Evolutionary conservation across 2,888 invertebrate genomes (phyloP).

Genomic region (Erebia aethiops): DNA sequence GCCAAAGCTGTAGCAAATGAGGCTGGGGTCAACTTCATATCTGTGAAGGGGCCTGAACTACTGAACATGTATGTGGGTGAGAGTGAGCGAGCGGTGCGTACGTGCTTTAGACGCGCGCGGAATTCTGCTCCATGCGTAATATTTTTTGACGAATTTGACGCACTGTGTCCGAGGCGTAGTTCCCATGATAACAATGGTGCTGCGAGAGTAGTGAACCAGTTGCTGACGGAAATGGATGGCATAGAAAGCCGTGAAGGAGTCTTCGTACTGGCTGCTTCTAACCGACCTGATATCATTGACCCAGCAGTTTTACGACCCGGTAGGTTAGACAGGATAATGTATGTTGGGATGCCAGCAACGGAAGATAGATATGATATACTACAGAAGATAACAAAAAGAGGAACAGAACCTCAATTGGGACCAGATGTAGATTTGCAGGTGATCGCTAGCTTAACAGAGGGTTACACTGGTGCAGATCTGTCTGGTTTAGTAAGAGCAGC

Average conservation of each 20-base stretch:
- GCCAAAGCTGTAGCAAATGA: constrained; percentile 99
- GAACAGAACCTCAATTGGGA: constrained; percentile 89
- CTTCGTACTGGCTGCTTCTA: constrained; percentile 97
- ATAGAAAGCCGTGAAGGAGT: constrained; percentile 95
- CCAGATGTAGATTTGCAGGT: constrained; percentile 89
- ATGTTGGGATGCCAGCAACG: constrained; percentile 92
- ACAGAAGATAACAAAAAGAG: constrained; percentile 93
- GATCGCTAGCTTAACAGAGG: constrained; percentile 87
- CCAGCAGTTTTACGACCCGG: constrained; percentile 95
- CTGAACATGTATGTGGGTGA: constrained; percentile 99
- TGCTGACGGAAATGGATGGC: constrained; percentile 99
- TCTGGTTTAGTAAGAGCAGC: constrained; percentile 95
- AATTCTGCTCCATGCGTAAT: constrained; percentile 99
- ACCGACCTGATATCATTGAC: constrained; percentile 98
- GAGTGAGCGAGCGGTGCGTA: constrained; percentile 98
- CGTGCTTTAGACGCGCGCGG: constrained; percentile 96
- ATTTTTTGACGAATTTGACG: constrained; percentile 99
- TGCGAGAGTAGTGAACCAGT: constrained; percentile 96
- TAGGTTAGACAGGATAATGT: constrained; percentile 94
- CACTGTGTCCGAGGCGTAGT: constrained; percentile 94
- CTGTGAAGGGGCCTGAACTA: constrained; percentile 98
- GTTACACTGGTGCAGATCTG: constrained; percentile 97
- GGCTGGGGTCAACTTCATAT: constrained; percentile 99
- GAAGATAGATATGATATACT: constrained; percentile 94
- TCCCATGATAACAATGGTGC: constrained; percentile 88